Evolutionary conservation across 2,797 vertebrate genomes (phyloP).

Genomic region (Thripadectes ignobilis): DNA sequence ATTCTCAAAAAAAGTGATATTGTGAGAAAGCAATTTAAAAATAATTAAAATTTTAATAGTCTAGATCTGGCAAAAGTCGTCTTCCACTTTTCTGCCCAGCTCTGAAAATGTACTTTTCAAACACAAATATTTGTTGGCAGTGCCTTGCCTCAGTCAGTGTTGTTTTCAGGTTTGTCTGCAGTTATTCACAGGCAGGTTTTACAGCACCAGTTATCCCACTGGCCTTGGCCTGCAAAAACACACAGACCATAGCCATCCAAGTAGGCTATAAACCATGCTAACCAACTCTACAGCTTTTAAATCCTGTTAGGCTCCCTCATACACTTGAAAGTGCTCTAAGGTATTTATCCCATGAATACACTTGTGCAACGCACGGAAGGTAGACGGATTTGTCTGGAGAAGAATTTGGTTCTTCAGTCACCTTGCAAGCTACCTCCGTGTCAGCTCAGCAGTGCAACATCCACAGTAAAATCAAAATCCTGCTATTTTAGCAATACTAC

Average conservation of each 20-base stretch:
- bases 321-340: not conserved
- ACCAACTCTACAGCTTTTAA: slow-evolving; percentile 13
- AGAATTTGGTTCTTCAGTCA: not conserved
- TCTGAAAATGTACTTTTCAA: not conserved
- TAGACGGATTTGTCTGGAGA: not conserved
- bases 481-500: not conserved
- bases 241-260: not conserved
- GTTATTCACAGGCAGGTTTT: not conserved
- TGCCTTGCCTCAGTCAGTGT: not conserved
- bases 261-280: not conserved
- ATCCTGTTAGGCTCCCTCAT: not conserved
- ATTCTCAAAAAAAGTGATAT: not conserved
- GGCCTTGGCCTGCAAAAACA: not conserved
- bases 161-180: not conserved
- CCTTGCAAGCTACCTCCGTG: not conserved
- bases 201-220: not conserved
- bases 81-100: not conserved
- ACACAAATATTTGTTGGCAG: not conserved
- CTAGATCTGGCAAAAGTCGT: not conserved
- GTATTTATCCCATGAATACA: not conserved
- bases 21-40: not conserved
- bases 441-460: not conserved
- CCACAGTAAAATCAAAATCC: not conserved
- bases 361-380: fast-evolving
- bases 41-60: not conserved